These are phyloP conservation scores for Agrochola litura DNA, from an alignment of 2,888 invertebrate species.

Conservation along the genomic window DNA sequence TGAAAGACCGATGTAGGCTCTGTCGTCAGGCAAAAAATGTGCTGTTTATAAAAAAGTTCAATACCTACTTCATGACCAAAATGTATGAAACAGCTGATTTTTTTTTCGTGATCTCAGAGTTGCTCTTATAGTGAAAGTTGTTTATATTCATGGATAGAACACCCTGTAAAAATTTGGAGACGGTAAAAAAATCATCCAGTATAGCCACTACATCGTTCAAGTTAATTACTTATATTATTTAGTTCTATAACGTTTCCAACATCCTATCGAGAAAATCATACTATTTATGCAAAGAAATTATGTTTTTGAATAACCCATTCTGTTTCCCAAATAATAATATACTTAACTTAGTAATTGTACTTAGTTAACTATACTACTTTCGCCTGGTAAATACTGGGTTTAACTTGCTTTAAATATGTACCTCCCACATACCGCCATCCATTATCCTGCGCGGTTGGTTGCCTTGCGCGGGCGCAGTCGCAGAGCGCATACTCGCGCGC, in stretches of 20 bases:
- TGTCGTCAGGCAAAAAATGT: too few relatives aligned
- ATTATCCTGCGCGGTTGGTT: conserved; percentile 73
- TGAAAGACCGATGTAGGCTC: background rate
- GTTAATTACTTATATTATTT: background rate
- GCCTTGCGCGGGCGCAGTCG: conserved; percentile 77
- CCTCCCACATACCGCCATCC: conserved; percentile 69
- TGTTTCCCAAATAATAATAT: background rate
- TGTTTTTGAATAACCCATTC: background rate
- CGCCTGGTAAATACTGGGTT: conserved; percentile 28
- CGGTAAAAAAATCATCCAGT: too few relatives aligned
- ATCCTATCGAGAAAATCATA: background rate
- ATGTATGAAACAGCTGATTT: too few relatives aligned
- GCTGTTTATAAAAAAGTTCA: too few relatives aligned
- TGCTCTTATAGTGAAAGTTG: too few relatives aligned
- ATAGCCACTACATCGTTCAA: background rate
- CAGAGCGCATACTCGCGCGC: conserved; percentile 70
- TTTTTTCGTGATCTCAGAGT: too few relatives aligned
- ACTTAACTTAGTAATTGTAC: background rate
- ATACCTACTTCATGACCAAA: too few relatives aligned
- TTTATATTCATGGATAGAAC: too few relatives aligned
- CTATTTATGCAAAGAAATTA: too few relatives aligned
- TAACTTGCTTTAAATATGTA: conserved; percentile 32
- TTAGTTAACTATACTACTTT: conserved; percentile 11
- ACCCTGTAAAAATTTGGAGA: too few relatives aligned
- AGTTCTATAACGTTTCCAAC: background rate